Base-by-base conservation (phyloP, 1,140 invertebrate genomes). In the Mycetomoellerius zeteki region DNA sequence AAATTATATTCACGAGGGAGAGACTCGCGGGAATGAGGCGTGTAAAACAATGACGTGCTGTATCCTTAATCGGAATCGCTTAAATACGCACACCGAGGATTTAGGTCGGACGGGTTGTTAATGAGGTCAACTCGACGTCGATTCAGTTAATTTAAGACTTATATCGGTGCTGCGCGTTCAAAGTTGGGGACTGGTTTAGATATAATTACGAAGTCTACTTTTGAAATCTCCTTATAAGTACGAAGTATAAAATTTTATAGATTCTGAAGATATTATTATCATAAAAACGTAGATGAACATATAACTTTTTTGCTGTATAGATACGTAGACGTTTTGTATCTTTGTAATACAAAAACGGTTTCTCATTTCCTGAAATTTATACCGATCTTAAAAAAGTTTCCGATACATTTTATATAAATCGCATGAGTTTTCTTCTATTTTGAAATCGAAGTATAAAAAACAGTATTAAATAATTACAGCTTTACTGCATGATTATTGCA, bases 81-180 rank as follows among this genome's bases (percentile, higher is more conserved):
- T 56, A 73, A 87, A 52, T 64, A 43, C 21, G 27, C 37, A 43
- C 73, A 75, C n/a, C 16, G 14, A 16, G 75, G 33, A 85, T 85
- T 86, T 80, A 65, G 71, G 24, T 56, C 76, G 76, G 72, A 7
- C 65, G n/a, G 52, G 4, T 67, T 60, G 67, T 87, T 89, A 73
- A 90, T 84, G 76, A 84, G 77, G 88, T 87, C 85, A 78, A 89
- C 27, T 90, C 52, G 85, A 64, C n/a, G 69, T 86, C 50, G 88
- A 89, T 90, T 76, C 65, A 87, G 81, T 89, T 84, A 87, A 89
- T 86, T 65, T 47, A 12, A 21, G 54, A 65, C 33, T 76, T 75
- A 56, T 60, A 43, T 76, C 73, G 33, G 16, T 27, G 33, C 33
- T n/a, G 19, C 50, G 27, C 47, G 3, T 19, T 43, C 21, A 43